Evolutionary conservation across 1,140 invertebrate genomes (phyloP), one percentile per base, ranked within the genome.

Genomic region (Ruditapes philippinarum): DNA sequence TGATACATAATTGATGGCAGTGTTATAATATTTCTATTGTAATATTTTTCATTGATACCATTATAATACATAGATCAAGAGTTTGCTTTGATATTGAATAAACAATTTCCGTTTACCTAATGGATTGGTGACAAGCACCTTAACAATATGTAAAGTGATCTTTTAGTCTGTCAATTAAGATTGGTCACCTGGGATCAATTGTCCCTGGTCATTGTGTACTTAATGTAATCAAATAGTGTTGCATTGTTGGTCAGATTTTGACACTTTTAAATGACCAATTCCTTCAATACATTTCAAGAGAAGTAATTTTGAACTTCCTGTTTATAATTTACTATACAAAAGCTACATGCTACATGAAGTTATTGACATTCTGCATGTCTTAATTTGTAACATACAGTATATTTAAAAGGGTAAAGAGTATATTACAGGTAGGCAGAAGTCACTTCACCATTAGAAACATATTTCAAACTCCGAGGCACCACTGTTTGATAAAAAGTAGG

Each of bases 181-280:
- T 31, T 70, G 38, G 65, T 40, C 65, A 70, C 65, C 65, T 70
- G 9, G n/a, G 65, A 28, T 70, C 65, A 78, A 54, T 78, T 36
- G 54, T 78, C 31, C n/a, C 5, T 54, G 49, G n/a, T 49, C 74
- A 78, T 49, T 78, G 74, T 78, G 31, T 78, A 78, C 74, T 78
- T 78, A 51, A 78, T 74, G 25, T n/a, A 38, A 22, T 14, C 22
- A 33, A 54, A 49, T 51, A 49, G n/a, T 38, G 45, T 54, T 78
- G 22, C n/a, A 54, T 54, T 78, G 74, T 54, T 2, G 65, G n/a
- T 14, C 74, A 19, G 17, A 51, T 51, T 54, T 45, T 78, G 74
- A 78, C 74, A 78, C 45, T 54, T 78, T 78, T n/a, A n/a, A 78
- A 78, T 78, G 74, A 49, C 33, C 74, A 78, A 3, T 54, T 54